Evolutionary conservation across 1,140 invertebrate species (phyloP).

Genomic region (Leptonema lineaticorne): DNA sequence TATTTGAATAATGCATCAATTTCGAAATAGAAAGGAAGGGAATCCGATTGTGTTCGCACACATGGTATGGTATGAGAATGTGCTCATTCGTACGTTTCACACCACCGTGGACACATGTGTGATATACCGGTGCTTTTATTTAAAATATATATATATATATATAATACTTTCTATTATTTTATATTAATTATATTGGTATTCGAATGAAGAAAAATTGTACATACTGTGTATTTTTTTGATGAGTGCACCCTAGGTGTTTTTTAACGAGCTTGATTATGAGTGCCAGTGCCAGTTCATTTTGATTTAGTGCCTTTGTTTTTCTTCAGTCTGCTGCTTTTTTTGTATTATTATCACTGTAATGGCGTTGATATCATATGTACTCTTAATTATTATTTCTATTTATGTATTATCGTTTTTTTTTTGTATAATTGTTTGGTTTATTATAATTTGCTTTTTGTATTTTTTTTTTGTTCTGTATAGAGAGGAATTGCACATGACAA

Average conservation of each 20-base stretch:
- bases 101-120: constrained; percentile 45
- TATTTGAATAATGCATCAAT: constrained; percentile 1
- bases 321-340: no score
- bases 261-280: no score
- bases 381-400: no score
- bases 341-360: constrained; percentile 43
- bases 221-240: constrained; percentile 36
- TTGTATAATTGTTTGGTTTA: not conserved
- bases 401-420: constrained; percentile 43
- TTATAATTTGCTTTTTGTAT: constrained; percentile 45
- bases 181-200: constrained; percentile 46
- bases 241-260: no score
- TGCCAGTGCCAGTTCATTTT: no score
- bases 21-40: constrained; percentile 20
- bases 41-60: not conserved
- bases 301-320: no score
- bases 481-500: constrained; percentile 16
- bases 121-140: constrained; percentile 34
- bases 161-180: constrained; percentile 10
- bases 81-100: constrained; percentile 5
- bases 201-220: constrained; percentile 46
- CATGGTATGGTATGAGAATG: not conserved
- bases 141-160: no score
- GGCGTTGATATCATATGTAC: no score
- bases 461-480: constrained; percentile 50